These are phyloP conservation scores for Agrotis ipsilon DNA, from an alignment of 2,888 invertebrate genomes.

Conservation along the genomic window DNA sequence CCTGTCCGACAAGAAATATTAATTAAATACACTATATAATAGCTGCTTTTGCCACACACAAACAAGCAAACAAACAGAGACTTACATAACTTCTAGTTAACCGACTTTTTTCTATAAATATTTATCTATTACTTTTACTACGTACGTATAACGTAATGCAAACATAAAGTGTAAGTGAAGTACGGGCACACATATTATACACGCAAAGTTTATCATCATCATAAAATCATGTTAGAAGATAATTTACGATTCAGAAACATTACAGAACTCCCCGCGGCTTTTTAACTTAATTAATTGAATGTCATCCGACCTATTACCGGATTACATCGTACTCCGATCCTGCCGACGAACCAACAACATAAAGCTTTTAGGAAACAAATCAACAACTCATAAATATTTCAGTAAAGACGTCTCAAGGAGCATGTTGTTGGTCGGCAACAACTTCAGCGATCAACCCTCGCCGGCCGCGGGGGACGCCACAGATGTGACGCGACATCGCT, in stretches of 20 bases:
- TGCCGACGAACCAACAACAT: not conserved
- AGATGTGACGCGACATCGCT: conserved; percentile 9
- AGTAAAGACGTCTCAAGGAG: conserved; percentile 5
- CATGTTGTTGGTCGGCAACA: conserved; percentile 19
- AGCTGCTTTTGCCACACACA: not conserved
- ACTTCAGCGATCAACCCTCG: conserved; percentile 14
- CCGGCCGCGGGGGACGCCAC: conserved; percentile 22
- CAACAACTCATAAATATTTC: conserved; percentile 35
- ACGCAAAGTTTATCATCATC: conserved; percentile 8
- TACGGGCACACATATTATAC: not conserved
- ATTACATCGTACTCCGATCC: not conserved
- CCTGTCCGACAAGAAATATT: conserved; percentile 19
- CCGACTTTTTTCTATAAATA: too few relatives aligned
- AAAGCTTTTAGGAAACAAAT: conserved; percentile 22
- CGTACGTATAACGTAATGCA: too few relatives aligned
- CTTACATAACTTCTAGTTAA: too few relatives aligned
- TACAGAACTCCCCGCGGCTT: conserved; percentile 3
- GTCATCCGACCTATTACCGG: conserved; percentile 11
- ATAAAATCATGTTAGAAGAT: conserved; percentile 19
- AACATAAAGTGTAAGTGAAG: too few relatives aligned
- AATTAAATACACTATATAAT: not conserved
- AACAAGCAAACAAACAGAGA: too few relatives aligned
- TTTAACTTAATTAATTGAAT: conserved; percentile 9
- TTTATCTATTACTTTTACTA: too few relatives aligned
- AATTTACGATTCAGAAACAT: conserved; percentile 12